Conservation (phyloP, 2,888 invertebrate genomes). For the Phlogophora meticulosa region DNA sequence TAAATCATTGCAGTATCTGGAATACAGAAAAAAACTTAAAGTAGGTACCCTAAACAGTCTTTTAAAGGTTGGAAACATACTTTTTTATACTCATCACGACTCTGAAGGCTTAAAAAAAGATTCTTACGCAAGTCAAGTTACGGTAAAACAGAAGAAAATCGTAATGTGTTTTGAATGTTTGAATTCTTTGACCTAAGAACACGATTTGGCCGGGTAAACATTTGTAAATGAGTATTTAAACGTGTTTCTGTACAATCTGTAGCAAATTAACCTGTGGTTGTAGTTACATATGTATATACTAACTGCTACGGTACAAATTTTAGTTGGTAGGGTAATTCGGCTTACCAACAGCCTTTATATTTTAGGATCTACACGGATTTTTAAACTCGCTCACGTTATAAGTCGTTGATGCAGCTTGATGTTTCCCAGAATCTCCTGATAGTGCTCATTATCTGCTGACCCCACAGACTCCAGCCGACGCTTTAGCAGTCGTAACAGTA, state of each 20-base stretch:
- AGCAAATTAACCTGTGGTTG: slow-evolving; percentile 25
- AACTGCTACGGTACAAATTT: slow-evolving; percentile 11
- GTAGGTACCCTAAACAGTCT: slow-evolving; percentile 39
- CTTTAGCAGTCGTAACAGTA: slow-evolving; percentile 81
- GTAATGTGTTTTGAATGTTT: slow-evolving; percentile 48
- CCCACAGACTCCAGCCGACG: slow-evolving; percentile 78
- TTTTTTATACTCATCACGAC: slow-evolving; percentile 59
- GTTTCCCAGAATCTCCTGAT: slow-evolving; percentile 78
- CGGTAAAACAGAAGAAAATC: slow-evolving; percentile 32
- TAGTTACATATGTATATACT: slow-evolving; percentile 7
- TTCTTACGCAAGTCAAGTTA: slow-evolving; percentile 42
- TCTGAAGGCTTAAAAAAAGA: slow-evolving; percentile 28
- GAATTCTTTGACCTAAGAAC: slow-evolving; percentile 41
- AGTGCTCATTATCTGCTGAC: slow-evolving; percentile 76
- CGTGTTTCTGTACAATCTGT: slow-evolving; percentile 28
- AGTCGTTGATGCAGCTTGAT: slow-evolving; percentile 86
- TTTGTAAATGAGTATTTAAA: slow-evolving; percentile 52
- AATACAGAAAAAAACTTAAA: slow-evolving; percentile 61
- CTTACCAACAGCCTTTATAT: neutral
- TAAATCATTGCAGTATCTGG: slow-evolving; percentile 86
- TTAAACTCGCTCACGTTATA: slow-evolving; percentile 74
- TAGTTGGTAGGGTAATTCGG: slow-evolving; percentile 12
- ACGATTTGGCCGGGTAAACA: slow-evolving; percentile 47
- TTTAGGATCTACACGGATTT: neutral
- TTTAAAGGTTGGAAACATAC: slow-evolving; percentile 31